These are phyloP conservation scores for Echinarachnius parma DNA, from an alignment of 53 echinoderm and acorn worm genomes.

Conservation along the genomic window DNA sequence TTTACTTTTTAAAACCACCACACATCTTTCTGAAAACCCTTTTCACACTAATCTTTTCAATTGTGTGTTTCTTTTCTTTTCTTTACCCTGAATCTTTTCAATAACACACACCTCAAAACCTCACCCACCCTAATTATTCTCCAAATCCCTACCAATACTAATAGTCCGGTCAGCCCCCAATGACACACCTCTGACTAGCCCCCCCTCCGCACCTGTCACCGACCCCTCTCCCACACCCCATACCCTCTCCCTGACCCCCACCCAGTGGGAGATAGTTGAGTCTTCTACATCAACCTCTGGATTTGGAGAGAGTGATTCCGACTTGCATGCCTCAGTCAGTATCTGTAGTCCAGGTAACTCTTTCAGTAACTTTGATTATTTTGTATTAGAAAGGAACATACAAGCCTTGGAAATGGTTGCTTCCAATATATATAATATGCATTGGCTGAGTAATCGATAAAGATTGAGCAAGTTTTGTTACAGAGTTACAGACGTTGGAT, in stretches of 20 bases:
- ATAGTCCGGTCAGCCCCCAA: not conserved
- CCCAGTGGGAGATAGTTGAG: constrained; percentile 18
- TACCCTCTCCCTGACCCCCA: constrained; percentile 29
- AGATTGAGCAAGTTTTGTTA: too few species aligned
- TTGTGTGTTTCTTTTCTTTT: not conserved
- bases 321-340: too few species aligned
- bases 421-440: too few species aligned
- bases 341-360: too few species aligned
- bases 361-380: too few species aligned
- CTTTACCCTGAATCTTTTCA: not conserved
- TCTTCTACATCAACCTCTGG: too few species aligned
- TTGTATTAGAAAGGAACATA: too few species aligned
- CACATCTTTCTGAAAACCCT: not conserved
- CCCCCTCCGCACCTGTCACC: not conserved
- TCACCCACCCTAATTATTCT: constrained; percentile 4
- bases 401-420: too few species aligned
- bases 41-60: too few species aligned
- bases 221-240: constrained; percentile 10
- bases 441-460: too few species aligned
- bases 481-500: too few species aligned
- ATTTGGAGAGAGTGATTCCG: too few species aligned
- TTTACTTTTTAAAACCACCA: not conserved
- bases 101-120: not conserved
- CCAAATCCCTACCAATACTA: not conserved
- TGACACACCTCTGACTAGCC: not conserved